Base-by-base conservation (phyloP, 1,140 invertebrate species). In the Micrasema minimum region DNA sequence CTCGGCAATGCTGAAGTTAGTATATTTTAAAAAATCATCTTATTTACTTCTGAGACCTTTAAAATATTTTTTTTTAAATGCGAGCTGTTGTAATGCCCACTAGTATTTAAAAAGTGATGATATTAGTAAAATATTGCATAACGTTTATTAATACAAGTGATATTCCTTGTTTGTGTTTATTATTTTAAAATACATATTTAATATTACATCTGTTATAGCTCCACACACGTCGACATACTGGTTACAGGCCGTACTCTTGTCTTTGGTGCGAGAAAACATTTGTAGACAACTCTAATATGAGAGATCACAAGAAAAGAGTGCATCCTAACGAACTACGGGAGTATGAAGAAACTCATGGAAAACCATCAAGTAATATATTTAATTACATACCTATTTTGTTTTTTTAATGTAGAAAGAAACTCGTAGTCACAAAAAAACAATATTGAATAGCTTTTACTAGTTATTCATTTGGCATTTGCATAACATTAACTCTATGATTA, bases 221-320 rank as follows among this genome's bases (percentile, higher is more conserved):
- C 16, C 74, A 75, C 57, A 70, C 72, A 62, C 71, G 72, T 22
- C 38, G 68, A 2, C 74, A 75, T 46, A 72, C 70, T 12, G 74
- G 74, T 11, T 38, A 75, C 46, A 43, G 64, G 53, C 70, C 74
- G 1, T 72, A 66, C 48, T 22, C 48, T 7, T 75, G 74, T 62
- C 64, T 26, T n/a, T 75, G 74, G 74, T 75, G 74, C 53, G 37
- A 67, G n/a, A 69, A 55, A 53, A 70, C 66, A 11, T 75, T 75
- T 67, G 67, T 67, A 10, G 74, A 72, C 26, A 75, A 75, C 37
- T 72, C 69, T 6, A 72, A 75, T 38, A 48, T 66, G 41, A 38
- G 70, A 23, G 67, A 66, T 45, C 74, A 75, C 46, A 72, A 75
- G 46, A 50, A 41, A 46, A 66, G 67, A 46, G 70, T 75, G 70